These are phyloP conservation scores for Cyanocitta stelleri DNA, from an alignment of 2,113 vertebrate genomes.

Conservation along the genomic window DNA sequence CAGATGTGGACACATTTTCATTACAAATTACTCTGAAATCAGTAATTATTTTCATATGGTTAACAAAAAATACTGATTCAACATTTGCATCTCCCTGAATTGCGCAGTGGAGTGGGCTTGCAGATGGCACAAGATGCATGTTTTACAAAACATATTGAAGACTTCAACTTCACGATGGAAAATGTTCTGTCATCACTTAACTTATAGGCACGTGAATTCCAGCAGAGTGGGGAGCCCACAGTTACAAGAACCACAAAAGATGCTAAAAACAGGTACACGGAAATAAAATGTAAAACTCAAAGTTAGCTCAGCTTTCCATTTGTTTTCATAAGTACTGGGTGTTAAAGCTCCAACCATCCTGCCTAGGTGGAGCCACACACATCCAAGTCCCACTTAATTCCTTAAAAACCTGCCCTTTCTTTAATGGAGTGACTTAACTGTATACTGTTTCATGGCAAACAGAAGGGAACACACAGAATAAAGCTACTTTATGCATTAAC, in stretches of 20 bases:
- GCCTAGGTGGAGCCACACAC: background rate
- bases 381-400: background rate
- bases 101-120: conserved; percentile 29
- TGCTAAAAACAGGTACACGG: background rate
- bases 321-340: background rate
- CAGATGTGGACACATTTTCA: background rate
- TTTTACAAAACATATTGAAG: conserved; percentile 51
- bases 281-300: background rate
- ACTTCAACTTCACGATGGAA: conserved; percentile 15
- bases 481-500: background rate
- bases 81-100: conserved; percentile 25
- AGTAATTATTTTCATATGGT: conserved; percentile 37
- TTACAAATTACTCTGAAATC: conserved; percentile 32
- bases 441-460: background rate
- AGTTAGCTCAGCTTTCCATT: background rate
- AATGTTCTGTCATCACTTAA: conserved; percentile 45
- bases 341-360: background rate
- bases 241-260: background rate
- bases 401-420: background rate
- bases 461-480: background rate
- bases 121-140: conserved; percentile 34
- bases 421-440: background rate
- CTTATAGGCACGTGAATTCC: background rate
- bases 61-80: conserved; percentile 36
- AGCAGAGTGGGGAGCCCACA: background rate